These are phyloP conservation scores for Caenorhabditis briggsae DNA, from an alignment of 1,140 invertebrate species.

Conservation along the genomic window DNA sequence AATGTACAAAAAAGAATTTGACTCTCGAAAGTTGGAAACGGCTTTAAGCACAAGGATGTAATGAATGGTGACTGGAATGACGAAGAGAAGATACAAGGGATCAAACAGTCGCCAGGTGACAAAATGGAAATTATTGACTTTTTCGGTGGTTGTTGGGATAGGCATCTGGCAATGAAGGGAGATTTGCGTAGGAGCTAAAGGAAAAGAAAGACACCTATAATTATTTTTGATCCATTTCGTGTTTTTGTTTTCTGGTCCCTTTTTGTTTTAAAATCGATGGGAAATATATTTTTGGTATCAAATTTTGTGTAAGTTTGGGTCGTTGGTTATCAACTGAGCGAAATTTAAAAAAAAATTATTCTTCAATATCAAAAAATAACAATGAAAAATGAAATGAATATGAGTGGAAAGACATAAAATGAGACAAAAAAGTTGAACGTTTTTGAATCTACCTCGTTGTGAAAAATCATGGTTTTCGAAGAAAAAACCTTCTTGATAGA, in stretches of 20 bases:
- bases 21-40: background rate
- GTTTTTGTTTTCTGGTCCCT: background rate
- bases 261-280: too few species aligned
- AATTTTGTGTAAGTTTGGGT: too few species aligned
- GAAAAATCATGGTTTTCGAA: background rate
- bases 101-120: slow-evolving; percentile 19
- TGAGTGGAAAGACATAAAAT: slow-evolving; percentile 4
- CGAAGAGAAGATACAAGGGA: background rate
- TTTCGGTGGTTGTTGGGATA: background rate
- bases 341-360: background rate
- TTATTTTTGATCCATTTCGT: background rate
- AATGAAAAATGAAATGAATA: background rate
- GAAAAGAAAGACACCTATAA: too few species aligned
- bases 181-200: too few species aligned
- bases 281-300: background rate
- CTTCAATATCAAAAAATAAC: background rate
- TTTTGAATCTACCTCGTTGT: too few species aligned
- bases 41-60: background rate
- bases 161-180: too few species aligned
- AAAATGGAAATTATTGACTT: background rate
- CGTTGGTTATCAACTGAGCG: too few species aligned
- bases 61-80: slow-evolving; percentile 2
- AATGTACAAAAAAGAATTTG: background rate
- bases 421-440: background rate
- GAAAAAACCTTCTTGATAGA: background rate